Evolutionary conservation across 2,113 vertebrate genomes (phyloP).

Genomic region (Dendrocopos noguchii): DNA sequence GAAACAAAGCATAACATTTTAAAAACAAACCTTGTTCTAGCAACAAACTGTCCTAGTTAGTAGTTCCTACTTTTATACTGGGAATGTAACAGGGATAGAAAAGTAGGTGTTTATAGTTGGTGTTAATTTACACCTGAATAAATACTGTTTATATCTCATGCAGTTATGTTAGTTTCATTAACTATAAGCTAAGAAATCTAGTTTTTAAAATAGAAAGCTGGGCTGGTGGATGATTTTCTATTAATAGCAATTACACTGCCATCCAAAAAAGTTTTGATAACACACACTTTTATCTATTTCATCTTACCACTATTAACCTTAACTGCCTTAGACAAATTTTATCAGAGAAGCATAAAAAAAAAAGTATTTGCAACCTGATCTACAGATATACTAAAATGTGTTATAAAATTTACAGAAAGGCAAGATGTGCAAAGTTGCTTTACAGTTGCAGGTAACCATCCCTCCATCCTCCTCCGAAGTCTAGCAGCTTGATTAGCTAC

Average conservation of each 20-base stretch:
- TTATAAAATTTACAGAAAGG: neutral
- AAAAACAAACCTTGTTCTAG: constrained; percentile 60
- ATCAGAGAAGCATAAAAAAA: neutral
- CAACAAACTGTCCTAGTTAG: constrained; percentile 72
- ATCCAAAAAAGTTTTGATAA: constrained; percentile 26
- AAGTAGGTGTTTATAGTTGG: constrained; percentile 20
- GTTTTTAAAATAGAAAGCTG: neutral
- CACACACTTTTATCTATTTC: neutral
- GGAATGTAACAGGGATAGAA: constrained; percentile 46
- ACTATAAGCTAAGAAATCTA: constrained; percentile 21
- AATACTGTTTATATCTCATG: constrained; percentile 49
- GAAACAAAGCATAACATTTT: constrained; percentile 77
- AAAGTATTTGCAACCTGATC: neutral
- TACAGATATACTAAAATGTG: neutral
- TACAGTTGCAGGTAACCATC: neutral
- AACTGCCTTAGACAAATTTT: neutral
- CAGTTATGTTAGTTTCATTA: constrained; percentile 61
- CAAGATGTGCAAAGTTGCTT: neutral
- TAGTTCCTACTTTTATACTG: constrained; percentile 60
- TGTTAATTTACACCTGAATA: constrained; percentile 51
- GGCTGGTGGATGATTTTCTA: neutral
- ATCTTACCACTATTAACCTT: neutral
- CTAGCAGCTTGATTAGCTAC: neutral
- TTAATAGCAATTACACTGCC: constrained; percentile 42
- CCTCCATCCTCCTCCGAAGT: neutral